Percentiles rank a stretch among this genome's conserved stretches.
Evolutionary conservation across 2,888 invertebrate species (phyloP).

Genomic region (Trichopoda pennipes): DNA sequence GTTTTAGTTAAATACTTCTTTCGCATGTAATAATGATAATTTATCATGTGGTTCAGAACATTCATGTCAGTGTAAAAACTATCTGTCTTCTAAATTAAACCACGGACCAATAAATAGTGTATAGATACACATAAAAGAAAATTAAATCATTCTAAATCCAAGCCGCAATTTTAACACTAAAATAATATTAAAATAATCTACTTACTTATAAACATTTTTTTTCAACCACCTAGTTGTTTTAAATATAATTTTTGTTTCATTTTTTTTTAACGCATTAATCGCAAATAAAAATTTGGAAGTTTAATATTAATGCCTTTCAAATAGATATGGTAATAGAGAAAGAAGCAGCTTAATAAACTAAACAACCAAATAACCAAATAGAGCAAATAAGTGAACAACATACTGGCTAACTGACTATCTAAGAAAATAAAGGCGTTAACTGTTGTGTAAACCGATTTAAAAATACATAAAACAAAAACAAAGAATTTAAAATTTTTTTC

Average conservation of each 20-base stretch:
- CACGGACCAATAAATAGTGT: no score
- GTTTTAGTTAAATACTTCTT: no score
- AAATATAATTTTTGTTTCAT: background rate
- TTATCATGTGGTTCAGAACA: no score
- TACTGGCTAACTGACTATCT: slow-evolving; percentile 19
- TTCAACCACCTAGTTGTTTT: background rate
- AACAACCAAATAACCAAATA: slow-evolving; percentile 2
- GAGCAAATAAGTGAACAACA: slow-evolving; percentile 16
- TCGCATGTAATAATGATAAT: no score
- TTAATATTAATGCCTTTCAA: slow-evolving; percentile 31
- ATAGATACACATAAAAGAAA: no score
- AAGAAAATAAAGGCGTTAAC: slow-evolving; percentile 65
- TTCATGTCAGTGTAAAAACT: no score
- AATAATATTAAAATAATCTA: no score
- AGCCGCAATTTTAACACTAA: no score
- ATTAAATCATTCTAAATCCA: no score
- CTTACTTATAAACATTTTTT: background rate
- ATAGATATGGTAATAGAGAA: slow-evolving; percentile 23
- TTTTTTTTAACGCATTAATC: background rate
- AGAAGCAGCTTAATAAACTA: slow-evolving; percentile 37
- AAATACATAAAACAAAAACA: slow-evolving; percentile 57
- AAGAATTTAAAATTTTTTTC: slow-evolving; percentile 29
- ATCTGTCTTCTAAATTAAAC: no score
- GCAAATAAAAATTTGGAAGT: slow-evolving; percentile 11
- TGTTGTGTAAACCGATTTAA: slow-evolving; percentile 62